A percentile compares a stretch with the other conserved stretches of the same genome.
phyloP scores from a whole-genome alignment of 2,113 vertebrate species.

The Sebastes fasciatus region DNA sequence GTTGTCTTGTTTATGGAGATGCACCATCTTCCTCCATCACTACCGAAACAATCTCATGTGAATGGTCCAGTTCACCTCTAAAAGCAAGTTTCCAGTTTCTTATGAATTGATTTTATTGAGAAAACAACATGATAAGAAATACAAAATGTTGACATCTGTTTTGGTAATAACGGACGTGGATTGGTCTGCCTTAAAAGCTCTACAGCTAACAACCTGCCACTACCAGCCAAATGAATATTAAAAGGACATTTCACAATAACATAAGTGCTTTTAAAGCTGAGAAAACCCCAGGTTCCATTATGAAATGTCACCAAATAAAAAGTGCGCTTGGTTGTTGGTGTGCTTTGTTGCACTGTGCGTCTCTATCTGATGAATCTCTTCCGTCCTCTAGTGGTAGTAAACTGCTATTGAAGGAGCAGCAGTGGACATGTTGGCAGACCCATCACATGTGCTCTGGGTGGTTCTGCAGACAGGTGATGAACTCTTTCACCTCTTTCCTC shows the following conservation, averaged over 20 bases:
- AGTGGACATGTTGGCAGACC: too few relatives aligned
- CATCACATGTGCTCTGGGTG: conserved; percentile 88
- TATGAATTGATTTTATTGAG: conserved; percentile 42
- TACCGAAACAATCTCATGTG: background rate
- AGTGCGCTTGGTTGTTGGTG: conserved; percentile 10
- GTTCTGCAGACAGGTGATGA: conserved; percentile 89
- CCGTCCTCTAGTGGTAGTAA: conserved; percentile 48
- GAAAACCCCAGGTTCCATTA: background rate
- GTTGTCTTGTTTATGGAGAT: background rate
- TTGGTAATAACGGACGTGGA: conserved; percentile 1
- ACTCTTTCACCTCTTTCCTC: conserved; percentile 85
- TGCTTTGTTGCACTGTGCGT: conserved; percentile 43
- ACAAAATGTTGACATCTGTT: conserved; percentile 5
- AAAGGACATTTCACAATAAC: background rate
- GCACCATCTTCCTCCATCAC: background rate
- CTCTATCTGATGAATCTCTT: conserved; percentile 3
- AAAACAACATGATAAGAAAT: background rate
- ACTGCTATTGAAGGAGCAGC: background rate
- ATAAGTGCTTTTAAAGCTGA: background rate
- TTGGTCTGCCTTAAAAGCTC: background rate
- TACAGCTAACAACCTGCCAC: background rate
- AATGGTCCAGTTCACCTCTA: background rate
- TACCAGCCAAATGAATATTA: background rate
- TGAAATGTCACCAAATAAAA: conserved; percentile 8
- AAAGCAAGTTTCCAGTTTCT: background rate